Base-by-base conservation (phyloP, 1,140 invertebrate genomes). In the Tenebrio molitor region DNA sequence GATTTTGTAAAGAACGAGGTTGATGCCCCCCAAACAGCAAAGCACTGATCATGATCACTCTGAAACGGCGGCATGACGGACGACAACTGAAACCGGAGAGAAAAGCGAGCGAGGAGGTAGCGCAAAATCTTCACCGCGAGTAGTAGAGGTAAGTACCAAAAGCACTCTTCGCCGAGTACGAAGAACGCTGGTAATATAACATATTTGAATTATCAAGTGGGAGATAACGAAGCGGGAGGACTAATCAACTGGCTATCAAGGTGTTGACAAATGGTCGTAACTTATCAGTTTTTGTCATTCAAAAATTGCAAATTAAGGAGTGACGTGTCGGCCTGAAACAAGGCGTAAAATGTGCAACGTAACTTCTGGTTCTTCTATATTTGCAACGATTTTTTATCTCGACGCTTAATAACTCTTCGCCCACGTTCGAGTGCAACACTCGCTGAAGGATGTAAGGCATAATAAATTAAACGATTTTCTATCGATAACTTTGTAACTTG, bases 1-100 rank as follows among this genome's bases (percentile, higher is more conserved):
- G 50, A 58, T 58, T 58, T 58, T 29, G 12, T 58, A 58, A 58
- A 58, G 50, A 58, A 58, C 29, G 23, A 58, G 50, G 50, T 58
- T 58, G 50, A 58, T 58, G 50, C 50, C 50, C 50, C 50, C 23
- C 50, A 23, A 58, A 58, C 50, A 29, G 23, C 50, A 53, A 53
- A 29, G 46, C 46, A 53, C 46, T 12, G 21, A 53, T 53, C 46
- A 29, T 58, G 50, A 58, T 58, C 50, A 50, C 16, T 50, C 44
- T 50, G 44, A 19, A 50, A 50, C 44, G 50, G 23, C 16, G 50
- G 50, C 50, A 58, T 58, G 50, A 58, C 23, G 50, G 50, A 58
- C n/a, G 23, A 58, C 50, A 23, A 58, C 50, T 58, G 50, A 58
- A 58, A 58, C 21, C 12, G 19, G 50, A 58, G 50, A 58, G 50